A percentile compares a stretch with the other conserved stretches of the same genome.
These are phyloP conservation scores for Galeopsomyia nigrocyanea DNA, from an alignment of 2,888 invertebrate genomes.

Conservation along the genomic window DNA sequence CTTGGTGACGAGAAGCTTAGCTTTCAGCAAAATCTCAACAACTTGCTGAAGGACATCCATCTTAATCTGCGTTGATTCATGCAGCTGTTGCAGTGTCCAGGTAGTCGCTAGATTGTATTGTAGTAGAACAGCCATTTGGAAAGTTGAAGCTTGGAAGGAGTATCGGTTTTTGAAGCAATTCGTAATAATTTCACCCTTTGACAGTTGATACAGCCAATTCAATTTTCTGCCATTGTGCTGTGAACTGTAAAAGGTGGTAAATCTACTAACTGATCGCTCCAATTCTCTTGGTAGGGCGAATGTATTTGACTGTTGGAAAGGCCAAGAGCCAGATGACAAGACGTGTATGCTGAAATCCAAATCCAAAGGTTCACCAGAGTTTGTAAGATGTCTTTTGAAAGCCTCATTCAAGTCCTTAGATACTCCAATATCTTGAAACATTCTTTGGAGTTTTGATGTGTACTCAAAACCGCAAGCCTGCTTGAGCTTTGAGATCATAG, in stretches of 20 bases:
- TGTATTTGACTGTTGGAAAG: slow-evolving; percentile 94
- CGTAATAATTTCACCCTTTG: slow-evolving; percentile 96
- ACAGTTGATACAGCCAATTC: slow-evolving; percentile 98
- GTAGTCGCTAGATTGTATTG: slow-evolving; percentile 93
- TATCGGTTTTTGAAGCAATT: slow-evolving; percentile 94
- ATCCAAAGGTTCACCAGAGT: slow-evolving; percentile 80
- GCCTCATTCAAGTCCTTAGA: slow-evolving; percentile 98
- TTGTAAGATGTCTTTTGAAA: slow-evolving; percentile 86
- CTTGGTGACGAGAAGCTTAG: slow-evolving; percentile 84
- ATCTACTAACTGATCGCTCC: slow-evolving; percentile 94
- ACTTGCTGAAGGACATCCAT: slow-evolving; percentile 86
- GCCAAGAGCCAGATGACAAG: slow-evolving; percentile 98
- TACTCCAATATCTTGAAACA: slow-evolving; percentile 99
- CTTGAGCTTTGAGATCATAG: slow-evolving; percentile 99
- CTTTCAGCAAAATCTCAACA: slow-evolving; percentile 93
- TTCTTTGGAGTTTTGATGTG: slow-evolving; percentile 97
- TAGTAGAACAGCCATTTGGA: slow-evolving; percentile 98
- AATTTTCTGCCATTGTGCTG: slow-evolving; percentile 97
- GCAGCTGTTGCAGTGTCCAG: slow-evolving; percentile 90
- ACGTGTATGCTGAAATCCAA: slow-evolving; percentile 98
- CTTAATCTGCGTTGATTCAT: slow-evolving; percentile 90
- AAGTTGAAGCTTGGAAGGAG: slow-evolving; percentile 93
- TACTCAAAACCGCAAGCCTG: slow-evolving; percentile 99
- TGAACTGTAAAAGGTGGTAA: slow-evolving; percentile 95
- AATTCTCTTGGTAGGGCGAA: slow-evolving; percentile 96